A percentile compares a stretch with the other conserved stretches of the same genome.
Evolutionary conservation across 2,113 vertebrate genomes (phyloP).

Genomic region (Alectura lathami): DNA sequence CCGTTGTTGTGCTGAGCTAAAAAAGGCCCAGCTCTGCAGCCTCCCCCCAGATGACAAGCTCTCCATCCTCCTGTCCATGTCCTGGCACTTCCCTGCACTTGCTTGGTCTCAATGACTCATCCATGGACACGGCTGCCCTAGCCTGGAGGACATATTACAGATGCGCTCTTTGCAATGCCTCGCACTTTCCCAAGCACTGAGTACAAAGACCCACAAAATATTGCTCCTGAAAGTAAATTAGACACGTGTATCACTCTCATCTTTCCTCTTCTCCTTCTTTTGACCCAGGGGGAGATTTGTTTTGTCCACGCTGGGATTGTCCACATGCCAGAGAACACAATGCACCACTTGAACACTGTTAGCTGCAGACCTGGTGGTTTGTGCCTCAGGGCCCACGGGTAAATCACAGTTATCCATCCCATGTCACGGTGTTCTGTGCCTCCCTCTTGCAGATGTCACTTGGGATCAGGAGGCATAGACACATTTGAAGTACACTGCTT

Average conservation of each 20-base stretch:
- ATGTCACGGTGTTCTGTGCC: neutral
- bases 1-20: neutral
- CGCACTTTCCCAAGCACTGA: neutral
- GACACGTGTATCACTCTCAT: neutral
- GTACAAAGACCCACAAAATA: neutral
- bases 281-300: neutral
- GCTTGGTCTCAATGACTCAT: neutral
- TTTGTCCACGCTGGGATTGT: neutral
- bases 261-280: neutral
- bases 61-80: neutral
- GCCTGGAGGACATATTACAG: neutral
- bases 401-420: neutral
- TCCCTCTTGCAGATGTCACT: neutral
- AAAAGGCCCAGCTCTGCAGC: neutral
- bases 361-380: neutral
- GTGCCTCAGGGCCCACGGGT: neutral
- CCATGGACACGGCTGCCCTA: neutral
- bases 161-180: rapidly evolving
- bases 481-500: neutral
- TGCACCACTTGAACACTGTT: neutral
- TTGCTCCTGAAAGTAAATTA: neutral
- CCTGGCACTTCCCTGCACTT: neutral
- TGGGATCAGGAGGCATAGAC: neutral
- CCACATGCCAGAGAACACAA: neutral
- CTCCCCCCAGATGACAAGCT: neutral